A percentile compares a stretch with the other conserved stretches of the same genome.
These are phyloP conservation scores for Astyanax mexicanus DNA, from an alignment of 2,797 vertebrate species.

Conservation along the genomic window DNA sequence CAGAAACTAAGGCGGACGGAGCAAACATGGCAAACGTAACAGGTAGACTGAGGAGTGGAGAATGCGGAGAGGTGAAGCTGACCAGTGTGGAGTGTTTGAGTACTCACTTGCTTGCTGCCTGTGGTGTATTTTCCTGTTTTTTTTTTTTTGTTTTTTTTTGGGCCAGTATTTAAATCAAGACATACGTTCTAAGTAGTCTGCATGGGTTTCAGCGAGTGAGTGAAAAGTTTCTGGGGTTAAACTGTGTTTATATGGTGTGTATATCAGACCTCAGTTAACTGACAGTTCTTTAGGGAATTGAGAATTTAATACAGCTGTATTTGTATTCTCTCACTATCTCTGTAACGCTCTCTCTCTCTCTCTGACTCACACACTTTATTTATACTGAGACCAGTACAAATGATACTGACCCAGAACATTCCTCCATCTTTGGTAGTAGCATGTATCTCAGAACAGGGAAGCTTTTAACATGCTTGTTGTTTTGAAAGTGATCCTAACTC, in stretches of 20 bases:
- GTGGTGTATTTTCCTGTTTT: neutral
- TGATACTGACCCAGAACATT: neutral
- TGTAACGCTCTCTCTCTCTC: neutral
- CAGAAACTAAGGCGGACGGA: conserved; percentile 47
- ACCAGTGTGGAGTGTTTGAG: conserved; percentile 10
- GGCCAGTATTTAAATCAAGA: neutral
- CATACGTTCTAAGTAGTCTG: neutral
- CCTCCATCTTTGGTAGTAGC: neutral
- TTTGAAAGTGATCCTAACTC: neutral
- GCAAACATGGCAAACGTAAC: conserved; percentile 46
- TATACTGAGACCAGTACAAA: conserved; percentile 19
- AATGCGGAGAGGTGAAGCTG: neutral
- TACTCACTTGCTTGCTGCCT: neutral
- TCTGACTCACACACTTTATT: conserved; percentile 13
- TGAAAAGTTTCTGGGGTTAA: neutral
- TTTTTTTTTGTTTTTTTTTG: no score
- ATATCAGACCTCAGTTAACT: neutral
- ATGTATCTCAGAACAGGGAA: neutral
- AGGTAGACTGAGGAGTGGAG: conserved; percentile 48
- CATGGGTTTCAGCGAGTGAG: neutral
- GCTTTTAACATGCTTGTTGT: neutral
- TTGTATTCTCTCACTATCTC: conserved; percentile 2
- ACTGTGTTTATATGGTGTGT: neutral
- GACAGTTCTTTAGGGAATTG: conserved; percentile 8
- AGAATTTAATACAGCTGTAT: conserved; percentile 17